Evolutionary conservation across 2,888 invertebrate species (phyloP).

Genomic region (Amorpha juglandis): DNA sequence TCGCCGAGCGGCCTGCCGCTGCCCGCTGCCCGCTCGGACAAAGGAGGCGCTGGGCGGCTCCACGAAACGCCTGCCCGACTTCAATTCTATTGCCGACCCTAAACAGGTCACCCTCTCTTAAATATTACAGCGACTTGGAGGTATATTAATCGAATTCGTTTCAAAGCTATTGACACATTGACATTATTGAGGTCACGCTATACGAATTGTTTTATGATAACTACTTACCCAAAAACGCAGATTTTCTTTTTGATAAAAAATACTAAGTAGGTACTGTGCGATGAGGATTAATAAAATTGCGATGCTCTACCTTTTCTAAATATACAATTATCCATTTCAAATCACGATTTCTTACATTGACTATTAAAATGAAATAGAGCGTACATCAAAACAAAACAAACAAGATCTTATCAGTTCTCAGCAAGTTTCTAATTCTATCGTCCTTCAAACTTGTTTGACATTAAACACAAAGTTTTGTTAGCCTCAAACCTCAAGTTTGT

Average conservation of each 20-base stretch:
- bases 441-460: conserved; percentile 12
- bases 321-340: not conserved
- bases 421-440: not conserved
- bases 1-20: conserved; percentile 48
- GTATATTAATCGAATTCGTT: conserved; percentile 33
- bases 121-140: conserved; percentile 38
- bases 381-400: not conserved
- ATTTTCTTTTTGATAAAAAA: not conserved
- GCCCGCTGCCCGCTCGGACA: conserved; percentile 64
- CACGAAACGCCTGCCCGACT: conserved; percentile 59
- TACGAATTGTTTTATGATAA: not conserved
- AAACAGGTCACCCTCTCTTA: conserved; percentile 72
- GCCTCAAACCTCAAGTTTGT: too few relatives aligned
- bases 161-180: conserved; percentile 42
- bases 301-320: not conserved
- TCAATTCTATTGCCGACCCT: conserved; percentile 68
- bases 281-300: too few relatives aligned
- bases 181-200: conserved; percentile 33
- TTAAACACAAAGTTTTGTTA: not conserved
- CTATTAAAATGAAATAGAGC: not conserved
- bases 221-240: not conserved
- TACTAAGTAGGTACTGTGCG: too few relatives aligned
- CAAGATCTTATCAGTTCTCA: conserved; percentile 3
- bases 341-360: not conserved
- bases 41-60: conserved; percentile 58